A percentile compares a stretch with the other conserved stretches of the same genome.
Evolutionary conservation across 1,140 invertebrate species (phyloP).

Genomic region (Diorhabda elongata): DNA sequence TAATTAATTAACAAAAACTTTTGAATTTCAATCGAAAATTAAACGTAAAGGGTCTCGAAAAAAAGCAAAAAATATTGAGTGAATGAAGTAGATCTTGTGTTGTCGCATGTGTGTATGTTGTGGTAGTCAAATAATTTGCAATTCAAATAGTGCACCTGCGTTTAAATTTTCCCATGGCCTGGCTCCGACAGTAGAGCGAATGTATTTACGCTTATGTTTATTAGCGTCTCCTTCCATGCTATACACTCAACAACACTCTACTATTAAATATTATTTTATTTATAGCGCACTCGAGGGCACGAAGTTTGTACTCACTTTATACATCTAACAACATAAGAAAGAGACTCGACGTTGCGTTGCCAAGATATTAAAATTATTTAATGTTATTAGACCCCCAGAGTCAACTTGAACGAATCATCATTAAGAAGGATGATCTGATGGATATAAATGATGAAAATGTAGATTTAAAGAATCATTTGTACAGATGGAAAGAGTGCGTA

Average conservation of each 20-base stretch:
- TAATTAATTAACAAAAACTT: too few species aligned
- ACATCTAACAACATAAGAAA: not conserved
- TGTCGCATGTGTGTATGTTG: slow-evolving; percentile 10
- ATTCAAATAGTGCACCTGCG: slow-evolving; percentile 41
- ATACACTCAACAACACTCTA: slow-evolving; percentile 21
- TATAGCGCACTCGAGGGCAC: slow-evolving; percentile 17
- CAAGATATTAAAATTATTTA: not conserved
- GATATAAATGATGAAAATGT: too few species aligned
- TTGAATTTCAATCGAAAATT: too few species aligned
- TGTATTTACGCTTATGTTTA: slow-evolving; percentile 41
- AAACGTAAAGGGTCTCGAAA: slow-evolving; percentile 1
- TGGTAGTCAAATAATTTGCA: slow-evolving; percentile 33
- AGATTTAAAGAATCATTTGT: too few species aligned
- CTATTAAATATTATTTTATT: slow-evolving; percentile 29
- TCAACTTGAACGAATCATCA: too few species aligned
- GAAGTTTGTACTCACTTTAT: too few species aligned
- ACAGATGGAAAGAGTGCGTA: too few species aligned
- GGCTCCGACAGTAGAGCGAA: slow-evolving; percentile 30
- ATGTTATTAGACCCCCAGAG: too few species aligned
- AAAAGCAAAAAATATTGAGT: slow-evolving; percentile 12
- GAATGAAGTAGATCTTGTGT: slow-evolving; percentile 8
- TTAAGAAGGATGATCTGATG: too few species aligned
- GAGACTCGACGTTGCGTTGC: not conserved
- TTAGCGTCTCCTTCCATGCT: slow-evolving; percentile 31
- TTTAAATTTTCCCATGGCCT: slow-evolving; percentile 37